Evolutionary conservation across 2,113 vertebrate species (phyloP), one percentile per base, ranked within the genome.

Genomic region (Ameiurus melas): DNA sequence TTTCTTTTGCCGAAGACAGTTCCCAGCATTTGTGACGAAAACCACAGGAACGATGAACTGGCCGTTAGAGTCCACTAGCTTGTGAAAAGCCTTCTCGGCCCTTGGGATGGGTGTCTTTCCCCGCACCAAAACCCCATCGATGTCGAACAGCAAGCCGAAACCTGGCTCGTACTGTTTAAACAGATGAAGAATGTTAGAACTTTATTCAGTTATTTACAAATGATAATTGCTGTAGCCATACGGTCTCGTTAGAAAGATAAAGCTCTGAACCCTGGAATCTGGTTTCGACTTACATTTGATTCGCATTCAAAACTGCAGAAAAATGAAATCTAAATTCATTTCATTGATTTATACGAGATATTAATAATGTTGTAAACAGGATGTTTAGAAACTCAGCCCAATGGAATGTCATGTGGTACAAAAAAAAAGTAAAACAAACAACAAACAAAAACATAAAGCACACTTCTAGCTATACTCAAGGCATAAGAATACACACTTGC

Each of bases 11-110:
- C 95, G 94, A 47, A 97, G 95, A 91, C 96, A 97, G 83, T 96
- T 97, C 88, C 97, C 97, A n/a, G 97, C 97, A 0, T 98, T 98
- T 30, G 97, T 98, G 88, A 98, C 96, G n/a, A 98, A 98, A 0
- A 98, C 96, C 0, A 97, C 95, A 25, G 97, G 97, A 91, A 97
- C 94, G 84, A 96, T 73, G 90, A 97, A 97, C 12, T 95, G 94
- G 43, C 96, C 96, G 86, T 94, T 94, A 73, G 87, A 43, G 71
- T 96, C 93, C 84, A 97, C 91, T 9, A 98, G 95, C 91, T 97
- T 97, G n/a, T 86, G 94, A 39, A 98, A 96, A 66, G 97, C 97
- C 66, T 93, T 94, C 27, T 85, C 95, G 39, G 97, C 97, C 0
- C 96, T 96, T 0, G 97, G 96, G 73, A 98, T 96, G 0, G 97